Base-by-base conservation (phyloP, 2,888 invertebrate genomes). In the Hypomecis punctinalis region DNA sequence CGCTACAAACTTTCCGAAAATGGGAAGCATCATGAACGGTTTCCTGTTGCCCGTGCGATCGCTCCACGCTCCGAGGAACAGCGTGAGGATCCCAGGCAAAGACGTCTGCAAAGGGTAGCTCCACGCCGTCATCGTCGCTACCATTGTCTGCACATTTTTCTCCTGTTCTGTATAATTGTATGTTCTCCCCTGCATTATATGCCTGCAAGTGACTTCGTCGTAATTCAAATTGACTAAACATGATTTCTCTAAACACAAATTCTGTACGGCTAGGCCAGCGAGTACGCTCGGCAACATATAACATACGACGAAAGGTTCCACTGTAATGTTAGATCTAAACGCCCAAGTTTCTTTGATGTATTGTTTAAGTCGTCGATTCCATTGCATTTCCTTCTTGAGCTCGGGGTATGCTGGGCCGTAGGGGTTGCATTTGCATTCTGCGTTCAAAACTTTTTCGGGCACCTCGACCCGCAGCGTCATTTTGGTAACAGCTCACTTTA, bases 231-330 rank as follows among this genome's bases (percentile, higher is more conserved):
- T 94, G 51, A 94, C 94, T 67, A 94, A 86, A 81, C 94, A 94
- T 77, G 94, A 89, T 84, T 94, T 94, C 74, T 94, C 94, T 76
- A 94, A 87, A 74, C 94, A 93, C 69, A 95, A 78, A 76, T 93
- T 94, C 70, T 91, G 89, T 39, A 94, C 89, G 6, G 94, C 94
- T 48, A 94, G 83, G 39, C 95, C 95, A 0, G 97, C 96, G 11
- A 95, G 85, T 1, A 95, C 94, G 83, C 94, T 94, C 52, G 95
- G 95, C 77, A 95, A 85, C 52, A 95, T 89, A 76, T 95, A 96
- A 77, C 95, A 95, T 58, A 95, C 90, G 57, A 96, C 89, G 73
- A 95, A 94, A 6, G 96, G 96, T 82, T 96, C 96, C 36, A 96
- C 95, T n/a, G 95, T 95, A 42, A 93, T 75, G 81, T 90, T 89